Base-by-base conservation (phyloP, 2,888 invertebrate genomes). In the Malthinus flaveolus region DNA sequence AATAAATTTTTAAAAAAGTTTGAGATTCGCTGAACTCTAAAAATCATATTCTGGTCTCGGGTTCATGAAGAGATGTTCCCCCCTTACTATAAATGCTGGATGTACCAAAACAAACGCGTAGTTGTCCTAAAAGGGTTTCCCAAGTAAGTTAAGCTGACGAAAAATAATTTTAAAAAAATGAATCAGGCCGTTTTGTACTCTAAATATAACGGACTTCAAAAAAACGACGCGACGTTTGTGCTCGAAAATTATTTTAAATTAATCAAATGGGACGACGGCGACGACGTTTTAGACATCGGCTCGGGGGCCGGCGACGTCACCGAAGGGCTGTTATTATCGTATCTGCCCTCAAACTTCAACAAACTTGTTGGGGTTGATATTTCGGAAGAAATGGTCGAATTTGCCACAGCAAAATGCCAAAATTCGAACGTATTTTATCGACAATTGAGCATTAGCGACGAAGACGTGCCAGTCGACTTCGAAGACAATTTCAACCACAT, bases 231-330 rank as follows among this genome's bases (percentile, higher is more conserved):
- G 7, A 72, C 81, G 1, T 82, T 85, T 59, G 83, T 88, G 8
- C 74, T 91, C 46, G 82, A 87, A 33, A 86, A 88, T 69, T 89
- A 86, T 72, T 76, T 83, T 5, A 75, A 78, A 7, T 77, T 81
- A 66, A 78, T 89, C 32, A 79, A 82, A 59, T 69, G 68, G 68
- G 80, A 80, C 49, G 68, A 79, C 0, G 76, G 78, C 8, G 83
- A 83, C 49, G 75, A 76, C n/a, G 73, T 87, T 34, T 68, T 88
- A 56, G 92, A 92, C 68, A 82, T 91, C 35, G 92, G 92, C 0
- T 88, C 87, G 61, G 92, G 90, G 0, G 87, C 88, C 34, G 90
- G 91, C 0, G 84, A 86, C 68, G 87, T 90, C 8, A 84, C 87
- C 0, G 81, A 83, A 52, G 83, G 85, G n/a, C 77, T 86, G 32